Evolutionary conservation across 1,140 invertebrate species (phyloP).

Genomic region (Drosophila obscura): DNA sequence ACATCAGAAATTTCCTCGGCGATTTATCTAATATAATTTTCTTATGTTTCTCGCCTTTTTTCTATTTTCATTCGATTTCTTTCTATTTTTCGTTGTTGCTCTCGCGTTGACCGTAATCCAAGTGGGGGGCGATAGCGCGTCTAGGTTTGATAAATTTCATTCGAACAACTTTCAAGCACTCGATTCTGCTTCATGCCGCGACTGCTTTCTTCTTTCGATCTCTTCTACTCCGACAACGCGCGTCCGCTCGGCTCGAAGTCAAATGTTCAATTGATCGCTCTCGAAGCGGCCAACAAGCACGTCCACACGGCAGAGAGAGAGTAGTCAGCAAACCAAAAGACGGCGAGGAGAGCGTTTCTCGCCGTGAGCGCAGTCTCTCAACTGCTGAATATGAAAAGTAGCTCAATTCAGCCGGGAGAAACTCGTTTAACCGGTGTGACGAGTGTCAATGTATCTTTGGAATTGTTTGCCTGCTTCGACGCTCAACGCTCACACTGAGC

Average conservation of each 20-base stretch:
- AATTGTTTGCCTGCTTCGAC: constrained; percentile 57
- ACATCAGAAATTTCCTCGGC: constrained; percentile 35
- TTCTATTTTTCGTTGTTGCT: constrained; percentile 41
- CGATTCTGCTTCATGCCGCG: constrained; percentile 34
- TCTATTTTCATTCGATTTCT: constrained; percentile 28
- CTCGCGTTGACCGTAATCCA: constrained; percentile 81
- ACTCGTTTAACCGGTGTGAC: constrained; percentile 69
- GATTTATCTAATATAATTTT: constrained; percentile 49
- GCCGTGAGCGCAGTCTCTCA: neutral
- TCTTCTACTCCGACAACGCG: constrained; percentile 53
- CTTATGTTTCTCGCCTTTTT: constrained; percentile 34
- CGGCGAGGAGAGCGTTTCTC: too few species aligned
- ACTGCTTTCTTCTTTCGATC: constrained; percentile 36
- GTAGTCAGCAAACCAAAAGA: constrained; percentile 1
- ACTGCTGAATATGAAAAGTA: constrained; percentile 51
- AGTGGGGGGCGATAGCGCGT: constrained; percentile 68
- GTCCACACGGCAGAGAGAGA: constrained; percentile 7
- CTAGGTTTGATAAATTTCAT: constrained; percentile 37
- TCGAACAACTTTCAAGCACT: constrained; percentile 62
- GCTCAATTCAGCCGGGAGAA: constrained; percentile 48
- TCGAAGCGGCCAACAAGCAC: constrained; percentile 50
- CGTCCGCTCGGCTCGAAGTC: constrained; percentile 74
- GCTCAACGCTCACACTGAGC: constrained; percentile 38
- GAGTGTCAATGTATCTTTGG: constrained; percentile 70
- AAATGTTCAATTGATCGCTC: constrained; percentile 79